phyloP scores from a whole-genome alignment of 2,113 vertebrate genomes.

The Genyomyrus donnyi region DNA sequence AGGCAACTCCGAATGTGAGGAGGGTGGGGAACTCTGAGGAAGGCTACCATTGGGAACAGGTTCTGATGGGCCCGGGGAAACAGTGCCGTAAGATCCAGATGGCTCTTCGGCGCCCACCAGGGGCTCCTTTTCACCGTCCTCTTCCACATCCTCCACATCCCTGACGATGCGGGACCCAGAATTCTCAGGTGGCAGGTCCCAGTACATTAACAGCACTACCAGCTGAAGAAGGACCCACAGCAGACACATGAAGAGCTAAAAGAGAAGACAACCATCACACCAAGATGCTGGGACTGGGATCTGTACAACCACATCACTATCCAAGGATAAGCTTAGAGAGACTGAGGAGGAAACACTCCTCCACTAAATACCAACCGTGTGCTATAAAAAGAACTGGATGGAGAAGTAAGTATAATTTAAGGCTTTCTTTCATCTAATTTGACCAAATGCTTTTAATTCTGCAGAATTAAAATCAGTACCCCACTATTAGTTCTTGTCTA shows the following conservation, averaged over 20 bases:
- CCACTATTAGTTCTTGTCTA: not conserved
- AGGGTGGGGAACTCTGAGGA: not conserved
- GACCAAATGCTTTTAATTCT: not conserved
- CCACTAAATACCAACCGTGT: not conserved
- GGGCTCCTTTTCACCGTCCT: conserved; percentile 43
- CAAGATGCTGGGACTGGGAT: not conserved
- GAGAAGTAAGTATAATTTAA: not conserved
- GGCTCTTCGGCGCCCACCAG: conserved; percentile 43
- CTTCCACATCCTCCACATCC: conserved; percentile 35
- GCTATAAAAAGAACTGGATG: not conserved
- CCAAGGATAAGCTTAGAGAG: not conserved
- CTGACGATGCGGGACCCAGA: conserved; percentile 17
- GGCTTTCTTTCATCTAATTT: not conserved
- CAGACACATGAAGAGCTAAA: conserved; percentile 74
- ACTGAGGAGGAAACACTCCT: not conserved
- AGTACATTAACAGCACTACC: conserved; percentile 55
- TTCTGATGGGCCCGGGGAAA: conserved; percentile 34
- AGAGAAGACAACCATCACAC: not conserved
- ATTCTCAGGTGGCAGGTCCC: conserved; percentile 53
- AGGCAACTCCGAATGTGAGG: not conserved
- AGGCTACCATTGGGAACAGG: conserved; percentile 2
- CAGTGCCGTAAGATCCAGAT: conserved; percentile 37
- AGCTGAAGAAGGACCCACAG: conserved; percentile 69
- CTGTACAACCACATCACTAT: not conserved
- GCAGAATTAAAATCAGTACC: not conserved